Percentiles rank a stretch among this genome's conserved stretches.
Conservation (phyloP, 1,140 invertebrate species). For the Lanistes nyassanus region DNA sequence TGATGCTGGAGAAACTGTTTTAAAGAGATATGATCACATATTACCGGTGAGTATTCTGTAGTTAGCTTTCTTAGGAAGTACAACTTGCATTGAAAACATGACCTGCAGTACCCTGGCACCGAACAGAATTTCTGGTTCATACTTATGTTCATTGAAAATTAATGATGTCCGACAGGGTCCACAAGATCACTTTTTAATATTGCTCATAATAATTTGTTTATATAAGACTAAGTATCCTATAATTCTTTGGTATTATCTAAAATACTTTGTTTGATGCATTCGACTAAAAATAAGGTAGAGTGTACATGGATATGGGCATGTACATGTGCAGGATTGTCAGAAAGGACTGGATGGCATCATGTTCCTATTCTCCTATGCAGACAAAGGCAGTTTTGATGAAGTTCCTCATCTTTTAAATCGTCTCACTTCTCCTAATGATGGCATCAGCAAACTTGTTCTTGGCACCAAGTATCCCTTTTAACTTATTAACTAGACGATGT, state of each 20-base stretch:
- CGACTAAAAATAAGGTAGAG: too few species aligned
- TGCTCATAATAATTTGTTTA: not conserved
- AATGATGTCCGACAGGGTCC: not conserved
- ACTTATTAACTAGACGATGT: not conserved
- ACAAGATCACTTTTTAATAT: not conserved
- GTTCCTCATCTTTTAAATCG: constrained; percentile 70
- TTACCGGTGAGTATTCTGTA: constrained; percentile 66
- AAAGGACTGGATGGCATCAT: constrained; percentile 71
- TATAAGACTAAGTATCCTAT: too few species aligned
- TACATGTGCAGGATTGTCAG: constrained; percentile 68
- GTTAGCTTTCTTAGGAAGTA: too few species aligned
- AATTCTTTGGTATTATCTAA: constrained; percentile 1
- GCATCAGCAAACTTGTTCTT: constrained; percentile 70
- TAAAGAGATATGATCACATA: constrained; percentile 74
- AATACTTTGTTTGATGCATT: not conserved
- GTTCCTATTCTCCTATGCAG: constrained; percentile 72
- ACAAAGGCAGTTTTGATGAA: constrained; percentile 71
- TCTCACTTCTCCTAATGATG: constrained; percentile 67
- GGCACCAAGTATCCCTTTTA: constrained; percentile 72
- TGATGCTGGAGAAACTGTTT: constrained; percentile 72
- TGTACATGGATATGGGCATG: too few species aligned
- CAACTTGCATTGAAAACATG: too few species aligned
- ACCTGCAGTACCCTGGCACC: too few species aligned
- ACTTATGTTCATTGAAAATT: too few species aligned
- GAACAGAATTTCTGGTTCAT: too few species aligned